Evolutionary conservation across 2,888 invertebrate genomes (phyloP).

Genomic region (Fragum fragum): DNA sequence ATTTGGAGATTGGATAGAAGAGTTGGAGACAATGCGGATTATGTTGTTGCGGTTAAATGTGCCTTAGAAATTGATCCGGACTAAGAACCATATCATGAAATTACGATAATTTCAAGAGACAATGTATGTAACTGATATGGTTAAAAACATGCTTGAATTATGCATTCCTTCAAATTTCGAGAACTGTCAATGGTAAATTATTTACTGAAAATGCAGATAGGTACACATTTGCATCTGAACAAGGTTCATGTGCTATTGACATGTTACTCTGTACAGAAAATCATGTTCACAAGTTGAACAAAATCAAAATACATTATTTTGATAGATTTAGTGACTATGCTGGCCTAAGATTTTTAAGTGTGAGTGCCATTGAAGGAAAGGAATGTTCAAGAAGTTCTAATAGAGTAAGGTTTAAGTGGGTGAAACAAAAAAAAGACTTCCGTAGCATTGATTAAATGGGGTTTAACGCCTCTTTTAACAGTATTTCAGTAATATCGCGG

Average conservation of each 20-base stretch:
- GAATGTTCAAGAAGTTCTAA: too few relatives aligned
- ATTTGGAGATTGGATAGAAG: background rate
- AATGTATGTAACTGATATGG: background rate
- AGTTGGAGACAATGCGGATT: background rate
- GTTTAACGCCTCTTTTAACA: too few relatives aligned
- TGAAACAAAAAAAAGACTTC: too few relatives aligned
- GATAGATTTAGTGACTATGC: slow-evolving; percentile 25
- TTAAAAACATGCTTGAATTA: background rate
- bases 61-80: background rate
- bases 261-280: background rate
- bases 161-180: background rate
- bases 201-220: background rate
- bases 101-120: background rate
- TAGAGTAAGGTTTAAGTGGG: too few relatives aligned
- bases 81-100: slow-evolving; percentile 1
- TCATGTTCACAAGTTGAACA: background rate
- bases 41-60: background rate
- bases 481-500: too few relatives aligned
- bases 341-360: background rate
- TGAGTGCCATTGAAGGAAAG: too few relatives aligned
- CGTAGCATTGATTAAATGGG: too few relatives aligned
- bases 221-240: background rate
- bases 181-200: slow-evolving; percentile 16
- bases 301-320: slow-evolving; percentile 3
- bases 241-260: slow-evolving; percentile 9